Conservation (phyloP, 2,888 invertebrate species). For the Sialis lutaria region DNA sequence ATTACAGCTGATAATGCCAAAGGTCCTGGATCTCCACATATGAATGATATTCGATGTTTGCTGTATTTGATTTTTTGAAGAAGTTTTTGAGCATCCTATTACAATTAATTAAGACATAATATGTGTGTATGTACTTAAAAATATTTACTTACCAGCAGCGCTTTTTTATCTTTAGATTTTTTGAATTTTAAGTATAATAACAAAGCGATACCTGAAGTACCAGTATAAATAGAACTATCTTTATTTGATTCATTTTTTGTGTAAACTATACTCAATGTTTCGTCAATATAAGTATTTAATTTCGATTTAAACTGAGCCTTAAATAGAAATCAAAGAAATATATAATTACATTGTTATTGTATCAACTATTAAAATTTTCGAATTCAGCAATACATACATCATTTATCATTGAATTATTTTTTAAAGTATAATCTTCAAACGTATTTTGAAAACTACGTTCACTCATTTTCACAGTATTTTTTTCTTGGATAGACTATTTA, state of each 20-base stretch:
- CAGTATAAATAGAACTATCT: conserved; percentile 59
- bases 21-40: conserved; percentile 51
- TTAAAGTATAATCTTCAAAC: conserved; percentile 27
- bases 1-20: conserved; percentile 41
- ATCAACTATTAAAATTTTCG: conserved; percentile 24
- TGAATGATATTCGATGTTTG: conserved; percentile 37
- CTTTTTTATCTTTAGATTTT: conserved; percentile 10
- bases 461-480: not conserved
- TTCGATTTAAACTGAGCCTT: not conserved
- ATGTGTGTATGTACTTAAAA: not conserved
- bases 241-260: conserved; percentile 8
- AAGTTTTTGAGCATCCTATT: conserved; percentile 26
- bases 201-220: conserved; percentile 51
- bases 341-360: conserved; percentile 15
- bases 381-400: conserved; percentile 21
- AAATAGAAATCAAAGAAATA: not conserved
- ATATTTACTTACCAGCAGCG: not conserved
- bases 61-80: conserved; percentile 19
- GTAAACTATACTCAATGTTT: not conserved
- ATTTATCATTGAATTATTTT: conserved; percentile 21
- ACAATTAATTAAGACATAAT: conserved; percentile 1
- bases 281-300: not conserved
- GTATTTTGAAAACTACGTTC: conserved; percentile 26
- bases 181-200: conserved; percentile 34
- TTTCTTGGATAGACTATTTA: no score